phyloP scores from a whole-genome alignment of 2,113 vertebrate genomes.

The Pterocles burchelli region DNA sequence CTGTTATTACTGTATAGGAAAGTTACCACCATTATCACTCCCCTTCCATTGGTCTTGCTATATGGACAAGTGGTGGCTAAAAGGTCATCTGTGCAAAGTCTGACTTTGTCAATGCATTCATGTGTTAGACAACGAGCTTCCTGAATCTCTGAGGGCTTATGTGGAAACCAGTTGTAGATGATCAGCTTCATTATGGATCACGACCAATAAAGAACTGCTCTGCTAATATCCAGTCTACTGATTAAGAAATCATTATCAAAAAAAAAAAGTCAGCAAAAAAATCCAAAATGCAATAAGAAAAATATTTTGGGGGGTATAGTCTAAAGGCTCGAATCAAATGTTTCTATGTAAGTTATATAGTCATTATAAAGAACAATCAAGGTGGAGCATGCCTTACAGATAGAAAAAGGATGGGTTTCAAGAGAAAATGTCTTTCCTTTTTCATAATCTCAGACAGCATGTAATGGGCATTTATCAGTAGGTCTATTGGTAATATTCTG shows the following conservation, averaged over 20 bases:
- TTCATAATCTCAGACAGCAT: neutral
- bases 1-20: neutral
- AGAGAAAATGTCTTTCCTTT: neutral
- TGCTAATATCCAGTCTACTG: neutral
- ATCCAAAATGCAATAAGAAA: neutral
- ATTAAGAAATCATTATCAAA: neutral
- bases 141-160: neutral
- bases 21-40: neutral
- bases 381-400: neutral
- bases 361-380: neutral
- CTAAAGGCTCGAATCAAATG: neutral
- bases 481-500: neutral
- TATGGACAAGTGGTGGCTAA: neutral
- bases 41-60: neutral
- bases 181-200: neutral
- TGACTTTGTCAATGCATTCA: neutral
- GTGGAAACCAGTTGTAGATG: neutral
- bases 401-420: neutral
- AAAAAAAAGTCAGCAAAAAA: neutral
- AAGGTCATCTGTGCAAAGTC: neutral
- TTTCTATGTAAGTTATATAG: neutral
- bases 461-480: neutral
- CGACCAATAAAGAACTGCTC: neutral
- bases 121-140: neutral
- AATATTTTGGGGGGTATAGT: fast-evolving